Evolutionary conservation across 2,888 invertebrate genomes (phyloP), one percentile per base, ranked within the genome.

Genomic region (Trachelus troglodyta): DNA sequence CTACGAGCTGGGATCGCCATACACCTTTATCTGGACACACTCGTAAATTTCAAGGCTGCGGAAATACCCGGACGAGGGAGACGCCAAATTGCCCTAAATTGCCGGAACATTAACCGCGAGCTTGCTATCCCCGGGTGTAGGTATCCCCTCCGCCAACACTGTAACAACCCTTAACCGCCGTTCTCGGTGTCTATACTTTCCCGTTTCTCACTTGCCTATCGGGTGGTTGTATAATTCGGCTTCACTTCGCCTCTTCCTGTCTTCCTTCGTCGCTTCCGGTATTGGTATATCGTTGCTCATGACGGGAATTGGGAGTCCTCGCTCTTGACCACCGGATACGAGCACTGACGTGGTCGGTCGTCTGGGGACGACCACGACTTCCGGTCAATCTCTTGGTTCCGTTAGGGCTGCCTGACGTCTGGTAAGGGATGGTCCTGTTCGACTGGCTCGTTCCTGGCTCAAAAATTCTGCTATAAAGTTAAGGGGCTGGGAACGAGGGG

Each of bases 1-100:
- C 33, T 75, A 77, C 35, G 34, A 3, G 31, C 30, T 23, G 23
- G 35, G 30, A 23, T 69, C 69, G 56, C 2, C 56, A 9, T 23
- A 9, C 9, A 23, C 56, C 56, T 56, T 56, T 56, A 56, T 23
- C 56, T 56, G 9, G 56, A 56, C 79, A 81, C 79, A 83, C 80
- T 82, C 84, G 81, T 86, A 85, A 87, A 87, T 82, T 81, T 81
- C 81, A 83, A 82, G 83, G 83, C 85, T 83, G 81, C 76, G 78
- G 78, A 81, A 82, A 79, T 78, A 76, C 81, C 79, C 76, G 80
- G 80, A 74, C 73, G 23, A 76, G 80, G 79, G 81, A 69, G 78
- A 79, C 78, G 81, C 83, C 83, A 83, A 85, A 86, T 86, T 80
- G 85, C 80, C 79, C 84, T 86, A 84, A 85, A 86, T 86, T 84